Conservation (phyloP, 64 coral and sea anemone genomes). For the Astreopora myriophthalma region DNA sequence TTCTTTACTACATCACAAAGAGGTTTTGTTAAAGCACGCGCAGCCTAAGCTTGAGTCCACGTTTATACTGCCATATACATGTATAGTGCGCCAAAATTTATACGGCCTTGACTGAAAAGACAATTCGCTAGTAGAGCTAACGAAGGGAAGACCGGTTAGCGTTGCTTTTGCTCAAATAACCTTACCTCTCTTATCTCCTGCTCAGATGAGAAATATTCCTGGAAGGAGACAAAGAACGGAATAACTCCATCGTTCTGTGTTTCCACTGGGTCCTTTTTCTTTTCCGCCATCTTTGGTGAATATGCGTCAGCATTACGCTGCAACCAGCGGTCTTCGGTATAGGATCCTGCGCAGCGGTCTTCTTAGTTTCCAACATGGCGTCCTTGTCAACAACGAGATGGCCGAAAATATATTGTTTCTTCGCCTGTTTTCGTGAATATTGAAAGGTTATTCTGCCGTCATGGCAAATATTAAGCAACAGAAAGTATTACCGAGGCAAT, state of each 20-base stretch:
- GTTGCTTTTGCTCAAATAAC: neutral
- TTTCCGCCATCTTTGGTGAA: conserved; percentile 67
- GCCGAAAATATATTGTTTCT: neutral
- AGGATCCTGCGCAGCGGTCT: neutral
- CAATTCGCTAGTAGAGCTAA: neutral
- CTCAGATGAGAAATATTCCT: conserved; percentile 73
- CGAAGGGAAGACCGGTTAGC: neutral
- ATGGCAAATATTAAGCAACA: conserved; percentile 23
- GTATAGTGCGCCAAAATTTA: too few relatives aligned
- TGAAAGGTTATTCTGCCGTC: neutral
- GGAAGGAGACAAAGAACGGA: conserved; percentile 61
- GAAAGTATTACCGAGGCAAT: neutral
- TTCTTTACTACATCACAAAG: too few relatives aligned
- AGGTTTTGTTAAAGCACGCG: too few relatives aligned
- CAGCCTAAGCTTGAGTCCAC: too few relatives aligned
- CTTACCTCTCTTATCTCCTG: conserved; percentile 92
- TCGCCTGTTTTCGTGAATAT: neutral
- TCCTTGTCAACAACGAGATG: neutral
- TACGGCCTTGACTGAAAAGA: too few relatives aligned
- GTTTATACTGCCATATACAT: too few relatives aligned
- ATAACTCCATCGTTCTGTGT: neutral
- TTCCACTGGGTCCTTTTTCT: neutral
- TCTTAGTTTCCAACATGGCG: conserved; percentile 10
- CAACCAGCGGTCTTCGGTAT: neutral
- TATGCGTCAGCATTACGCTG: neutral